Evolutionary conservation across 2,797 vertebrate genomes (phyloP).

Genomic region (Diplodus sargus): DNA sequence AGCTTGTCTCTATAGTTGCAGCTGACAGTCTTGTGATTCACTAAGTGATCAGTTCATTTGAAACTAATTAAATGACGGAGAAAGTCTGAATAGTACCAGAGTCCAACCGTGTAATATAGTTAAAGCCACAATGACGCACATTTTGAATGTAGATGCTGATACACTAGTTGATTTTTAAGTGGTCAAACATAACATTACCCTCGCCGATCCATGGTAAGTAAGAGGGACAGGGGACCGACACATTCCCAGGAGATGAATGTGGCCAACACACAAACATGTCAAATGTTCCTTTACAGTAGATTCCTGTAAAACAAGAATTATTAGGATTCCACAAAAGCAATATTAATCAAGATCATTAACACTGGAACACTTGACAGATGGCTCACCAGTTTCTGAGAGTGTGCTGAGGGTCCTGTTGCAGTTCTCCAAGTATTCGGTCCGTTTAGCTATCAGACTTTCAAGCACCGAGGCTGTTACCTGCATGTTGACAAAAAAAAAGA

Average conservation of each 20-base stretch:
- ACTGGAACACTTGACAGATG: not conserved
- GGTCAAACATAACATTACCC: constrained; percentile 65
- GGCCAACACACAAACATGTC: constrained; percentile 95
- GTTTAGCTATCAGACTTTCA: constrained; percentile 86
- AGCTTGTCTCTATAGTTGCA: not conserved
- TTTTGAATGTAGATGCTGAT: not conserved
- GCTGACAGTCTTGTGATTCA: constrained; percentile 7
- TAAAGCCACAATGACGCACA: not conserved
- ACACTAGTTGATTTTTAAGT: not conserved
- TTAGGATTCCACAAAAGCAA: not conserved
- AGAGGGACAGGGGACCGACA: constrained; percentile 92
- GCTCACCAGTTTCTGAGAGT: constrained; percentile 84
- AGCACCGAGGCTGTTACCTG: constrained; percentile 87
- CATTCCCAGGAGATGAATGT: constrained; percentile 90
- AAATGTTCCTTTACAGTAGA: constrained; percentile 91
- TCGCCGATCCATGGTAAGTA: constrained; percentile 90
- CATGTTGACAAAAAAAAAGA: not conserved
- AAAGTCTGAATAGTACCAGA: not conserved
- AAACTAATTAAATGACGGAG: not conserved
- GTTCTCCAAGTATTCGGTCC: constrained; percentile 88
- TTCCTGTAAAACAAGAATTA: constrained; percentile 78
- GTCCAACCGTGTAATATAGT: not conserved
- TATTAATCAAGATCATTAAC: not conserved
- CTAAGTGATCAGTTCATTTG: not conserved
- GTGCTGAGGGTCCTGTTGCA: constrained; percentile 85